Base-by-base conservation (phyloP, 2,888 invertebrate species). In the Hymenopus coronatus region DNA sequence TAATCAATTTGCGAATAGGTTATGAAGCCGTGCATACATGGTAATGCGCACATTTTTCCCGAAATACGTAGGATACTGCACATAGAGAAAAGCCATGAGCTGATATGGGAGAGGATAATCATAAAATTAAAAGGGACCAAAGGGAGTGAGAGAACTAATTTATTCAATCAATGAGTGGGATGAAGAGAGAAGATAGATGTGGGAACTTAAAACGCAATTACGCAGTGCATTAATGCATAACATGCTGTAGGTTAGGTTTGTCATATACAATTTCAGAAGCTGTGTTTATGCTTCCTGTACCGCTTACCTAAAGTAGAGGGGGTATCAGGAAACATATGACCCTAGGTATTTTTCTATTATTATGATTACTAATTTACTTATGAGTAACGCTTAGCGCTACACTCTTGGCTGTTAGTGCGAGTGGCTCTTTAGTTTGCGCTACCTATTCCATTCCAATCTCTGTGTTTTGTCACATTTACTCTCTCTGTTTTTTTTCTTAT, bases 1-100 rank as follows among this genome's bases (percentile, higher is more conserved):
- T 70, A 82, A 85, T 85, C 85, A 85, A 85, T 85, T 88, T 82
- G 85, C 70, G 46, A 85, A 88, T 87, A 82, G 87, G 87, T 82
- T 87, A 82, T 70, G 54, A 70, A 70, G 54, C 54, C 54, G 54
- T 70, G 54, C 54, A 20, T 70, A 70, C 54, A 70, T 70, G 54
- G 54, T 70, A 70, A 70, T 70, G 20, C 20, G 20, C 20, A 25
- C 25, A 70, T 70, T 70, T 20, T 54, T 70, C 20, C 54, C 25
- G 3, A 70, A 40, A 70, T 70, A 20, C 54, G 54, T 20, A 70
- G 20, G 54, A 70, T 70, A 70, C 54, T 70, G 40, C 40, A 70
- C 54, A 70, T 70, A 70, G 54, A 70, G 54, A 70, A 70, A 70
- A 70, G 25, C 54, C 54, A 70, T 8, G 54, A 3, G 20, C 54